A percentile compares a stretch with the other conserved stretches of the same genome.
Conservation (phyloP, 2,113 vertebrate species). For the Myrmecobius fasciatus region DNA sequence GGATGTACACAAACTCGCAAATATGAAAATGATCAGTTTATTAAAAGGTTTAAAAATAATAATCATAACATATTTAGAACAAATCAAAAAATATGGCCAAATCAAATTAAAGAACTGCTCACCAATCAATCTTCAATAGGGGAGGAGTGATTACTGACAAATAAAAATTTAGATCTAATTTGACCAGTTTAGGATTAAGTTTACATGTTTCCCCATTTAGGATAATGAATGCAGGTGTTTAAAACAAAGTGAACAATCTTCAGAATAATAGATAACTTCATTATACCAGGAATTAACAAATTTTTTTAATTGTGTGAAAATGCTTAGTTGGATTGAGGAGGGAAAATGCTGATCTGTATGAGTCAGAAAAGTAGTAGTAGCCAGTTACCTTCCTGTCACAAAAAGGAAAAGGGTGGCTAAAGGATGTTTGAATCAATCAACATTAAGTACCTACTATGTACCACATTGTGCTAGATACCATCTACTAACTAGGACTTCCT, state of each 20-base stretch:
- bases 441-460: not conserved
- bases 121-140: slow-evolving; percentile 1
- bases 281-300: slow-evolving; percentile 32
- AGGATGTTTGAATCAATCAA: slow-evolving; percentile 8
- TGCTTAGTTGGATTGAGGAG: not conserved
- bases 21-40: slow-evolving; percentile 23
- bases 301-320: not conserved
- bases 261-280: slow-evolving; percentile 30
- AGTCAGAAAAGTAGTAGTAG: slow-evolving; percentile 22
- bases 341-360: not conserved
- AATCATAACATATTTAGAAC: not conserved
- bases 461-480: not conserved
- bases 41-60: slow-evolving; percentile 6
- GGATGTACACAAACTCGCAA: slow-evolving; percentile 17
- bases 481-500: not conserved
- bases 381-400: slow-evolving; percentile 8
- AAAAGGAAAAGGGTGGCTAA: slow-evolving; percentile 7
- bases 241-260: not conserved
- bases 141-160: slow-evolving; percentile 12
- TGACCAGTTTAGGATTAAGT: slow-evolving; percentile 8
- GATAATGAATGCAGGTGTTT: not conserved
- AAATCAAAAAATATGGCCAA: not conserved
- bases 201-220: slow-evolving; percentile 40
- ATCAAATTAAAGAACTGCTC: slow-evolving; percentile 30
- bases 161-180: slow-evolving; percentile 16